These are phyloP conservation scores for Phrynocephalus guinanensis DNA, from an alignment of 2,797 vertebrate genomes.

Conservation along the genomic window DNA sequence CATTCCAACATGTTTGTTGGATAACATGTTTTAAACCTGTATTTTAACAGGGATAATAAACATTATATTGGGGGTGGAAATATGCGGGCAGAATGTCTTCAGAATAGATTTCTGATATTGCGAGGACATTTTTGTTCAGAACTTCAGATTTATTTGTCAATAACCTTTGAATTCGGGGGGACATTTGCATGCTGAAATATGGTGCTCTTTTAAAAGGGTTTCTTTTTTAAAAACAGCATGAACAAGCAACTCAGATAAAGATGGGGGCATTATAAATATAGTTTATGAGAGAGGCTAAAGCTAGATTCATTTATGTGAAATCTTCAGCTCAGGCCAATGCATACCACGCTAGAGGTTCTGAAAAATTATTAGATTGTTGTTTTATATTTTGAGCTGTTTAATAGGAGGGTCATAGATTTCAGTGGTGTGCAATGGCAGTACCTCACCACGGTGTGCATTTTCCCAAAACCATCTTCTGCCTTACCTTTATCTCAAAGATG, in stretches of 20 bases:
- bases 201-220: slow-evolving; percentile 34
- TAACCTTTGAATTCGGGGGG: slow-evolving; percentile 52
- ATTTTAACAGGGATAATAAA: slow-evolving; percentile 61
- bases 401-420: slow-evolving; percentile 61
- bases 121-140: slow-evolving; percentile 55
- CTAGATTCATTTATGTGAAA: slow-evolving; percentile 61
- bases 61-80: slow-evolving; percentile 62
- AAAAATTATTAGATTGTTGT: slow-evolving; percentile 55
- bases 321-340: slow-evolving; percentile 50
- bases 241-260: slow-evolving; percentile 54
- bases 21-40: slow-evolving; percentile 37
- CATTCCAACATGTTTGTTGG: slow-evolving; percentile 14
- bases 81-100: slow-evolving; percentile 29
- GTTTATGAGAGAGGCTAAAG: slow-evolving; percentile 47
- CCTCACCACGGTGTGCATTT: slow-evolving; percentile 75
- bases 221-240: background rate
- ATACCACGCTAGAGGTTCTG: slow-evolving; percentile 69
- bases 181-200: slow-evolving; percentile 36
- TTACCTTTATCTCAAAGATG: slow-evolving; percentile 60
- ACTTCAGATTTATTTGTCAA: slow-evolving; percentile 56
- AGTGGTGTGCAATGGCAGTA: slow-evolving; percentile 60
- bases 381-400: slow-evolving; percentile 64
- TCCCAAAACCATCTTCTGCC: slow-evolving; percentile 67
- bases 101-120: slow-evolving; percentile 54
- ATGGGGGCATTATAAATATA: slow-evolving; percentile 41